A percentile compares a stretch with the other conserved stretches of the same genome.
These are phyloP conservation scores for Luperina nickerlii DNA, from an alignment of 2,888 invertebrate species.

Conservation along the genomic window DNA sequence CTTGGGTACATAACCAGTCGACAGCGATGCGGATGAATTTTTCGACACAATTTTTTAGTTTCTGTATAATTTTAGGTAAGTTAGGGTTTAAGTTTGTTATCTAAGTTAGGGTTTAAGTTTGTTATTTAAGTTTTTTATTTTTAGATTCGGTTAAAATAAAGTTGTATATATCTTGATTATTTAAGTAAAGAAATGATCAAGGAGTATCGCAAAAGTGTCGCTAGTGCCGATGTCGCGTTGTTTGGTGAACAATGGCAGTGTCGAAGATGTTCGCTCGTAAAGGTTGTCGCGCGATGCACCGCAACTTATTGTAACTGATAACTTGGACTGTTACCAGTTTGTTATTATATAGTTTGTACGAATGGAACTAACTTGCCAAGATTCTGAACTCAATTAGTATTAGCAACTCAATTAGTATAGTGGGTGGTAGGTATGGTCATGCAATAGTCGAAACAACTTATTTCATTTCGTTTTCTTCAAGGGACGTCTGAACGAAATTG, in stretches of 20 bases:
- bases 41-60: too few relatives aligned
- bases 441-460: not conserved
- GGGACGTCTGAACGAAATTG: not conserved
- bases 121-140: too few relatives aligned
- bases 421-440: not conserved
- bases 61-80: too few relatives aligned
- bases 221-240: not conserved
- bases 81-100: too few relatives aligned
- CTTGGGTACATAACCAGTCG: too few relatives aligned
- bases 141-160: too few relatives aligned
- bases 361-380: slow-evolving; percentile 2
- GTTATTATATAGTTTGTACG: slow-evolving; percentile 34
- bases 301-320: slow-evolving; percentile 34
- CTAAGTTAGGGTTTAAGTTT: too few relatives aligned
- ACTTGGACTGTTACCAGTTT: slow-evolving; percentile 26
- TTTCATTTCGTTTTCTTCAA: not conserved
- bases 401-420: slow-evolving; percentile 6
- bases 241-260: slow-evolving; percentile 6
- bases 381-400: slow-evolving; percentile 12
- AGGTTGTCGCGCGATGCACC: slow-evolving; percentile 44
- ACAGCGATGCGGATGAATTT: too few relatives aligned
- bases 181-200: too few relatives aligned
- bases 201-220: not conserved
- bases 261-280: slow-evolving; percentile 43
- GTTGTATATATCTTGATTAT: too few relatives aligned